Base-by-base conservation (phyloP, 1,140 invertebrate genomes). In the Nasonia giraulti region DNA sequence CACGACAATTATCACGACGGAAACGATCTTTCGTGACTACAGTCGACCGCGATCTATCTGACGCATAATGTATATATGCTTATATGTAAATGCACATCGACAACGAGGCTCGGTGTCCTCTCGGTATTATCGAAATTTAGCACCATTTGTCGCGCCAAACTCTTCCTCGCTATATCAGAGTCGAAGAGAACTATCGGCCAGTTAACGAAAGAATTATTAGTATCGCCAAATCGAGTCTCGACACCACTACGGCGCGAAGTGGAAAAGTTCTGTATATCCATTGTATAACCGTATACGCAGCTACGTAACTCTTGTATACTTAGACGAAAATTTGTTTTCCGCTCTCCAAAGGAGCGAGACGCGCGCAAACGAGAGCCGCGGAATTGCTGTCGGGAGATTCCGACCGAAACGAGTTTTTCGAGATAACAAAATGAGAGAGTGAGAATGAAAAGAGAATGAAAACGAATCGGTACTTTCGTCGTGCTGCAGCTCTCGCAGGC, bases 401-500 rank as follows among this genome's bases (percentile, higher is more conserved):
- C n/a, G 50, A 14, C 3, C 20, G 20, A 78, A 78, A 62, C 76
- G 50, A 55, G 76, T 78, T 78, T 62, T 55, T 27, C 11, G 27
- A 33, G 27, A 47, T 47, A 23, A 23, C 12, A 4, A 23, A 14
- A 55, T 5, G 33, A 17, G 17, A 74, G 17, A 40, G 71, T 14
- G 50, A 73, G 31, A 73, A 5, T 27, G 31, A 37, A 73, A 11
- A 73, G 1, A 69, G 20, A 23, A 69, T 17, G n/a, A 37, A 75
- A 44, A 6, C 37, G 7, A 75, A 74, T 37, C 10, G 31, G 14
- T 3, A 44, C 11, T 73, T 73, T 10, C 31, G 31, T 73, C 11
- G 17, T 50, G 47, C 14, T 50, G 47, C 3, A 55, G 6, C 23
- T 37, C 14, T 73, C 10, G 23, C 23, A 73, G 23, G 68, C 68